Conservation (phyloP, 2,113 vertebrate species). For the Rhipidura dahli region DNA sequence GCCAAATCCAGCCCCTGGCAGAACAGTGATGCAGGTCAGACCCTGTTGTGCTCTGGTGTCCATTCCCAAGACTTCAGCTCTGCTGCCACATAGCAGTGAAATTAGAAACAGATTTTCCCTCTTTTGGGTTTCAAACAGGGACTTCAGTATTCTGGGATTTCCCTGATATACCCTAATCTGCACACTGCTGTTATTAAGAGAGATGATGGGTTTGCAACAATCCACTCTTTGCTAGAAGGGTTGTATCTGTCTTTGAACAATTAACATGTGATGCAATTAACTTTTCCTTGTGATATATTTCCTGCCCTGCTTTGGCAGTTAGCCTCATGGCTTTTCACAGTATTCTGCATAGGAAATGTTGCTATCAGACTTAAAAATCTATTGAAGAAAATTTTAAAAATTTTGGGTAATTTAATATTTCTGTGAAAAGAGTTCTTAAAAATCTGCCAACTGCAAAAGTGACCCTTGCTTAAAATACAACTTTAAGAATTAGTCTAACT, state of each 20-base stretch:
- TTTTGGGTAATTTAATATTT: background rate
- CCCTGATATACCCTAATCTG: background rate
- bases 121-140: background rate
- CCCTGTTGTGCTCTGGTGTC: background rate
- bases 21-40: accelerated
- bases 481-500: background rate
- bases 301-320: background rate
- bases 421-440: background rate
- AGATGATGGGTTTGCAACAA: background rate
- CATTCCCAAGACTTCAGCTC: background rate
- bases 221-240: background rate
- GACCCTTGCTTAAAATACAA: background rate
- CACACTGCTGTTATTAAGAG: background rate
- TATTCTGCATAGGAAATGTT: background rate
- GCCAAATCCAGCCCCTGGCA: background rate
- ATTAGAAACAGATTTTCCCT: background rate
- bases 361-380: background rate
- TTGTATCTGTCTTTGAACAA: background rate
- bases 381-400: background rate
- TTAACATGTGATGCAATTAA: background rate
- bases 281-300: background rate
- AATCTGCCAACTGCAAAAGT: background rate
- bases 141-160: background rate
- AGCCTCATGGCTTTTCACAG: background rate
- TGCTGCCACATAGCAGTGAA: background rate